Percentiles rank a stretch among this genome's conserved stretches.
These are phyloP conservation scores for Cydia strobilella DNA, from an alignment of 1,140 invertebrate species.

Conservation along the genomic window DNA sequence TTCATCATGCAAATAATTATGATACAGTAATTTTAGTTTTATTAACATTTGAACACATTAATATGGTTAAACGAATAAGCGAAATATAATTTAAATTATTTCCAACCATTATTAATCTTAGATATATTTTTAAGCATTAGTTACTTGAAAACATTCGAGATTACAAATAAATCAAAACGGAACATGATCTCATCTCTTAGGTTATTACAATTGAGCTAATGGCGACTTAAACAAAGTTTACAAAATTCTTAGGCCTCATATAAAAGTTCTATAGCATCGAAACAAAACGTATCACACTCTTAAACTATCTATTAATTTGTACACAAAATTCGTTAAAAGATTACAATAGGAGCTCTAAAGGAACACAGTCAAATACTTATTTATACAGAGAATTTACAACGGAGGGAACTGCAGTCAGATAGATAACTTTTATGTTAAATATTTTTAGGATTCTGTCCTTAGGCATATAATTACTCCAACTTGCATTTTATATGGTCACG, in stretches of 20 bases:
- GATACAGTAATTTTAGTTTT: too few relatives aligned
- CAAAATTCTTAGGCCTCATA: background rate
- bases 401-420: constrained; percentile 40
- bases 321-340: constrained; percentile 47
- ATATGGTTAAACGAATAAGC: too few relatives aligned
- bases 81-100: too few relatives aligned
- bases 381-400: constrained; percentile 50
- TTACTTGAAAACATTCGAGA: too few relatives aligned
- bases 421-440: background rate
- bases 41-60: too few relatives aligned
- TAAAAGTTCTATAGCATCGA: constrained; percentile 25
- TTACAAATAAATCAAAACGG: too few relatives aligned
- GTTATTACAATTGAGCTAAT: background rate
- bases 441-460: background rate
- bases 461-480: background rate
- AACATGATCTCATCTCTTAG: background rate
- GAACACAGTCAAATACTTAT: constrained; percentile 50
- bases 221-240: background rate
- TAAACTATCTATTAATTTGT: constrained; percentile 37
- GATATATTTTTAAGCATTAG: too few relatives aligned
- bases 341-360: constrained; percentile 44
- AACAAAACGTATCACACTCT: constrained; percentile 43
- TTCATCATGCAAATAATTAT: background rate
- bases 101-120: too few relatives aligned
- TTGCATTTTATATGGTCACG: too few relatives aligned